These are phyloP conservation scores for Masticophis lateralis DNA, from an alignment of 2,797 vertebrate species.

Conservation along the genomic window DNA sequence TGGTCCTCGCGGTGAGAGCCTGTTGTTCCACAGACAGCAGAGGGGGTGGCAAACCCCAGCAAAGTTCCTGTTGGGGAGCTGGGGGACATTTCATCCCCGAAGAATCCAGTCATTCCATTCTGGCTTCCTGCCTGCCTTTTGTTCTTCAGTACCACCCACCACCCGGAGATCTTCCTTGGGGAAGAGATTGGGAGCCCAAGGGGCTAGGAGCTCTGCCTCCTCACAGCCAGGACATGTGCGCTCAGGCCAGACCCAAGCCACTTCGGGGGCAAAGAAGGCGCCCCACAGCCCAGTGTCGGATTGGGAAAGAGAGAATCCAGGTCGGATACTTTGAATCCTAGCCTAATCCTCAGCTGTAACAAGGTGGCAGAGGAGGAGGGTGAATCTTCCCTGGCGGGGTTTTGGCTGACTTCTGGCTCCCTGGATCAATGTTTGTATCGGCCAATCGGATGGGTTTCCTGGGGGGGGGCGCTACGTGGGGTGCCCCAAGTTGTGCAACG, in stretches of 20 bases:
- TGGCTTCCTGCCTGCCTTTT: neutral
- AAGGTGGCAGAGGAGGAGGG: neutral
- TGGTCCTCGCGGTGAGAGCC: neutral
- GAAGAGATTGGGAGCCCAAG: neutral
- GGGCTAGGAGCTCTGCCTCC: neutral
- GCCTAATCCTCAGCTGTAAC: neutral
- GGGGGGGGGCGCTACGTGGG: accelerated
- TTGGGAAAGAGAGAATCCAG: neutral
- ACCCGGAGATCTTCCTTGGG: no score
- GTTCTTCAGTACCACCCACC: neutral
- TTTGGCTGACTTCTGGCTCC: neutral
- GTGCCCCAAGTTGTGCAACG: neutral
- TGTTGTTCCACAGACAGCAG: neutral
- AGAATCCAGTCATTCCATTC: neutral
- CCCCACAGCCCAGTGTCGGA: accelerated
- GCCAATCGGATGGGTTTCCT: neutral
- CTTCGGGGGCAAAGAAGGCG: no score
- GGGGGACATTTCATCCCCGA: neutral
- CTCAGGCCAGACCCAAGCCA: accelerated
- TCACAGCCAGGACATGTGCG: no score
- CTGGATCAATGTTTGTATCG: neutral
- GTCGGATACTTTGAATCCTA: conserved; percentile 22
- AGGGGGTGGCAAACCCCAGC: neutral
- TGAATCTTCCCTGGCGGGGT: neutral
- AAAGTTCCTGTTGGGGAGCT: no score